phyloP scores from a whole-genome alignment of 1,140 invertebrate species.

The Sycophaga agraensis region DNA sequence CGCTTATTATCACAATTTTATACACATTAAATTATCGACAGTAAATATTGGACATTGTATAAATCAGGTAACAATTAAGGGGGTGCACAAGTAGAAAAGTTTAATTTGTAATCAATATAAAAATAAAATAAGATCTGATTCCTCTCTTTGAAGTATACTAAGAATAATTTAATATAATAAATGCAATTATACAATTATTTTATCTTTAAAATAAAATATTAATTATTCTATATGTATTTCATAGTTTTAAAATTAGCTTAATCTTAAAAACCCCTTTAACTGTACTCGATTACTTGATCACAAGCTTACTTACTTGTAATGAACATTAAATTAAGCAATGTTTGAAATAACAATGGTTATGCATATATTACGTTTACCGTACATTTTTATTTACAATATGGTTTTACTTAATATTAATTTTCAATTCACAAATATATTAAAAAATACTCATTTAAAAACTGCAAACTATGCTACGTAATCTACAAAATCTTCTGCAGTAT shows the following conservation, averaged over 20 bases:
- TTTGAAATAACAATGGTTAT: constrained; percentile 2
- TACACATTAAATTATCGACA: constrained; percentile 19
- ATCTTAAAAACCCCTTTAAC: neutral
- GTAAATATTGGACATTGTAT: constrained; percentile 8
- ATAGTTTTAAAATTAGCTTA: neutral
- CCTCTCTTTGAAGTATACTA: too few relatives aligned
- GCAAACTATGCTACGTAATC: too few relatives aligned
- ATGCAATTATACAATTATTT: too few relatives aligned
- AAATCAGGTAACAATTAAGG: constrained; percentile 5
- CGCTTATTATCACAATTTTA: constrained; percentile 22
- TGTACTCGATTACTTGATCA: constrained; percentile 2
- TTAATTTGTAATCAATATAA: neutral
- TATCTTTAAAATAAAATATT: too few relatives aligned
- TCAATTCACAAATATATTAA: too few relatives aligned
- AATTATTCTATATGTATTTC: too few relatives aligned
- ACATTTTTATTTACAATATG: constrained; percentile 9
- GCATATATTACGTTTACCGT: constrained; percentile 4
- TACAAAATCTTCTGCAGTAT: too few relatives aligned
- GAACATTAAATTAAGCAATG: constrained; percentile 2
- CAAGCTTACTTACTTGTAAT: constrained; percentile 8
- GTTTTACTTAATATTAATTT: constrained; percentile 7
- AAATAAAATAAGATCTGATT: too few relatives aligned
- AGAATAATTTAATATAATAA: too few relatives aligned
- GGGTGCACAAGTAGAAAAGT: neutral
- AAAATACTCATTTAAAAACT: too few relatives aligned